Conservation (phyloP, 2,113 vertebrate species). For the Ceyx cyanopectus region DNA sequence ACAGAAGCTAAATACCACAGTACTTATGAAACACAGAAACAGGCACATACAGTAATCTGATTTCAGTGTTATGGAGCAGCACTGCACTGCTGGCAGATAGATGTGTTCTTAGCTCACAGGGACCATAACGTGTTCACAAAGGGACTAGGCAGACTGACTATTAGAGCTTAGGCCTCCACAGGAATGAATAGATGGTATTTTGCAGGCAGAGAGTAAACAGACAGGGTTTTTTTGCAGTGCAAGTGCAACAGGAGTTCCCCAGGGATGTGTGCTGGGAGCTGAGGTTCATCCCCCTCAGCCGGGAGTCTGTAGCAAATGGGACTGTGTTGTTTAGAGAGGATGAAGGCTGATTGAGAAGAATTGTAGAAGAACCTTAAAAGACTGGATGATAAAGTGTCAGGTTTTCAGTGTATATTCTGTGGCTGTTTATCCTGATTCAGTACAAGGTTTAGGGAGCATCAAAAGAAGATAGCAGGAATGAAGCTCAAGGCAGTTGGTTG, state of each 20-base stretch:
- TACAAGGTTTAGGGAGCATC: neutral
- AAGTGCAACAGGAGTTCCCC: neutral
- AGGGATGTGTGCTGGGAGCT: neutral
- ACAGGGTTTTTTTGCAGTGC: neutral
- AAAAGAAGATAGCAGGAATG: neutral
- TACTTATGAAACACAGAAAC: neutral
- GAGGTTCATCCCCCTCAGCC: neutral
- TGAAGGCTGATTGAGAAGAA: neutral
- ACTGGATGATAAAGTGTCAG: neutral
- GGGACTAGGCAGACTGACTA: neutral
- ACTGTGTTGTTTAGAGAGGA: neutral
- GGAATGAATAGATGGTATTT: neutral
- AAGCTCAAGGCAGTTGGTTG: neutral
- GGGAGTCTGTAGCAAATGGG: neutral
- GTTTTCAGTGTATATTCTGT: neutral
- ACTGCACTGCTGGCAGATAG: neutral
- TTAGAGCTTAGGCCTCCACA: neutral
- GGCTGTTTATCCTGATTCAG: neutral
- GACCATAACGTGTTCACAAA: neutral
- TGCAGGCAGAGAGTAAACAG: neutral
- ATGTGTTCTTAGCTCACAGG: neutral
- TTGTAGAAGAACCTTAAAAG: neutral
- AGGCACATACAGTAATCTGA: neutral
- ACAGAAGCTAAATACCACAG: constrained; percentile 14
- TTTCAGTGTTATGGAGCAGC: neutral